Conservation (phyloP, 30 jellyfish, hydroid and myxozoan species). For the Turritopsis rubra region DNA sequence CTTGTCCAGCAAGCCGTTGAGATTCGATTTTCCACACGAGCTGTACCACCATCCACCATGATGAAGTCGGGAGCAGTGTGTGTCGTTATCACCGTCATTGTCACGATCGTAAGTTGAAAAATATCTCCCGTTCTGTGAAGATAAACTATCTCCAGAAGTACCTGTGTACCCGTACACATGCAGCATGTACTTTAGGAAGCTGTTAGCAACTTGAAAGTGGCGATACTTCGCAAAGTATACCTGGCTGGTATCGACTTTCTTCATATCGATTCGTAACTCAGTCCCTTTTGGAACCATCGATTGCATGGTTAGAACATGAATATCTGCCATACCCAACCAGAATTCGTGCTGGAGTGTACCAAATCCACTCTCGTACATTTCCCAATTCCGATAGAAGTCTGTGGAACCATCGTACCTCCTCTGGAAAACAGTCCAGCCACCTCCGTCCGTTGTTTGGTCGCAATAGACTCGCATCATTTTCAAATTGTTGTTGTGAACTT, state of each 20-base stretch:
- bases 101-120: constrained; percentile 10
- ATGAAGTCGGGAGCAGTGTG: neutral
- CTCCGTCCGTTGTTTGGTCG: constrained; percentile 23
- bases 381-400: constrained; percentile 10
- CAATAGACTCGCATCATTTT: constrained; percentile 15
- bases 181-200: neutral
- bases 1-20: constrained; percentile 7
- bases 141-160: neutral
- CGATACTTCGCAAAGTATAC: neutral
- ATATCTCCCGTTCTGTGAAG: neutral
- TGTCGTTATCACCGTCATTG: neutral
- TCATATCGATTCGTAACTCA: neutral
- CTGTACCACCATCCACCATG: constrained; percentile 8
- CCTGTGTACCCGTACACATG: constrained; percentile 10
- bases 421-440: constrained; percentile 25
- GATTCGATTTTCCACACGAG: neutral
- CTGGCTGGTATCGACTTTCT: neutral
- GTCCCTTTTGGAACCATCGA: constrained; percentile 4
- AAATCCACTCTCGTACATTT: neutral
- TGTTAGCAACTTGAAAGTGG: neutral
- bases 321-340: neutral
- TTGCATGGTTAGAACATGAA: neutral
- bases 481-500: neutral
- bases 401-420: constrained; percentile 5
- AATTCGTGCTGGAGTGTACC: constrained; percentile 22